phyloP scores from a whole-genome alignment of 2,797 vertebrate species.

The Acanthurus tractus region DNA sequence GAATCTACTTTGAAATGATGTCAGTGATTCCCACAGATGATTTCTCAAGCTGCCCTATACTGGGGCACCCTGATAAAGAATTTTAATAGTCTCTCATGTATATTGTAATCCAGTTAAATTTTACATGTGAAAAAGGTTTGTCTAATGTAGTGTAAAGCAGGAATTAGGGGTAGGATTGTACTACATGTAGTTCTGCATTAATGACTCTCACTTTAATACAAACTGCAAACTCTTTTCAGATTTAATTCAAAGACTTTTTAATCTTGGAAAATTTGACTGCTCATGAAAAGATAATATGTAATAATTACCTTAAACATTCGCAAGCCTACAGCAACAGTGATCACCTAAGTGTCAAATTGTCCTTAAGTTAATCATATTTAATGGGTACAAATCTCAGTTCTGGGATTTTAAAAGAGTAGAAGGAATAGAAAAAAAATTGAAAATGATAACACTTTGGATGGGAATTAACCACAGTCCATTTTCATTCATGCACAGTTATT shows the following conservation, averaged over 20 bases:
- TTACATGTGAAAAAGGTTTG: slow-evolving; percentile 8
- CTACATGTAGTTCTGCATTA: slow-evolving; percentile 6
- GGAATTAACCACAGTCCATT: slow-evolving; percentile 59
- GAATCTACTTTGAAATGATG: slow-evolving; percentile 64
- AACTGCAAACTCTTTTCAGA: not conserved
- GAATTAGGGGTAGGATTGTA: not conserved
- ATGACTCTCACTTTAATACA: slow-evolving; percentile 9
- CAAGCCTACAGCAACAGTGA: slow-evolving; percentile 30
- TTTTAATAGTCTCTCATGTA: slow-evolving; percentile 21
- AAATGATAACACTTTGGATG: slow-evolving; percentile 35
- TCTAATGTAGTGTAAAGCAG: not conserved
- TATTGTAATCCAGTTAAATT: slow-evolving; percentile 40
- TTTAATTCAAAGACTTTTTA: slow-evolving; percentile 14
- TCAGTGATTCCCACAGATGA: slow-evolving; percentile 51
- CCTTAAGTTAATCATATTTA: slow-evolving; percentile 41
- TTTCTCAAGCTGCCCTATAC: not conserved
- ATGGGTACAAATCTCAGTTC: slow-evolving; percentile 31
- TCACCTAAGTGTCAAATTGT: slow-evolving; percentile 36
- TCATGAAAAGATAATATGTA: slow-evolving; percentile 18
- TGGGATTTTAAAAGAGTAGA: slow-evolving; percentile 23
- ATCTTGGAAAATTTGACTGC: slow-evolving; percentile 4
- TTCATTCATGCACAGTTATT: slow-evolving; percentile 49
- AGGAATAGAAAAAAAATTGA: slow-evolving; percentile 40
- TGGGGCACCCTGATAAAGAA: slow-evolving; percentile 7
- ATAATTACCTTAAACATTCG: slow-evolving; percentile 28